Evolutionary conservation across 2,113 vertebrate genomes (phyloP).

Genomic region (Menura novaehollandiae): DNA sequence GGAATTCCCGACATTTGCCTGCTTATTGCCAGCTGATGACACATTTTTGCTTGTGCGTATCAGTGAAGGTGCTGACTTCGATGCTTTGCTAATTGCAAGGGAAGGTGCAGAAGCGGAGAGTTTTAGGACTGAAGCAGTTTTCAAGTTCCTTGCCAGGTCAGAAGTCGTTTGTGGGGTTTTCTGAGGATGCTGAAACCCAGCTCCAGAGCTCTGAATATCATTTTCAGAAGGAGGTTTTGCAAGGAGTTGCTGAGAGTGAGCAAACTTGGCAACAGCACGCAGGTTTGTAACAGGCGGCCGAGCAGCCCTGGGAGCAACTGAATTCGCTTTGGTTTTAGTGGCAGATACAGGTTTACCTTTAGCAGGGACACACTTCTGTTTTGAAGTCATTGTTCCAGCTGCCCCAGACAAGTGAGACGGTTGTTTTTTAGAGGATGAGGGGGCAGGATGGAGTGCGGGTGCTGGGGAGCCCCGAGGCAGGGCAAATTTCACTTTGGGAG

Average conservation of each 20-base stretch:
- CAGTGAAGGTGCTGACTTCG: not conserved
- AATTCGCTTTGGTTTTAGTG: not conserved
- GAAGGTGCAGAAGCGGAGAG: conserved; percentile 37
- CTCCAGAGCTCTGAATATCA: not conserved
- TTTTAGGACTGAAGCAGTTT: conserved; percentile 22
- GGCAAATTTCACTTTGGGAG: conserved; percentile 27
- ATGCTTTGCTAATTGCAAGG: conserved; percentile 9
- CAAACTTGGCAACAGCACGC: not conserved
- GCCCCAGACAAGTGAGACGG: not conserved
- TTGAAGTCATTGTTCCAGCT: not conserved
- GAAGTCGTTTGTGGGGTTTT: not conserved
- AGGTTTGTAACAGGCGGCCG: not conserved
- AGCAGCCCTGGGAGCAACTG: not conserved
- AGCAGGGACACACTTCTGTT: conserved; percentile 5
- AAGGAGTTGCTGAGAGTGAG: conserved; percentile 40
- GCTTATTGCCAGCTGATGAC: conserved; percentile 16
- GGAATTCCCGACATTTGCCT: not conserved
- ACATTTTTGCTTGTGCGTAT: conserved; percentile 3
- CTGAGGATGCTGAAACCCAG: not conserved
- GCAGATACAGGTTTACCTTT: not conserved
- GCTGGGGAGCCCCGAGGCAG: not conserved
- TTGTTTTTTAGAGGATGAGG: not conserved
- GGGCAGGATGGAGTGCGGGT: not conserved
- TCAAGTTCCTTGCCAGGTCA: not conserved
- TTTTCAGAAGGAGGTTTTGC: conserved; percentile 41